Evolutionary conservation across 2,113 vertebrate species (phyloP).

Genomic region (Desmodus rotundus): DNA sequence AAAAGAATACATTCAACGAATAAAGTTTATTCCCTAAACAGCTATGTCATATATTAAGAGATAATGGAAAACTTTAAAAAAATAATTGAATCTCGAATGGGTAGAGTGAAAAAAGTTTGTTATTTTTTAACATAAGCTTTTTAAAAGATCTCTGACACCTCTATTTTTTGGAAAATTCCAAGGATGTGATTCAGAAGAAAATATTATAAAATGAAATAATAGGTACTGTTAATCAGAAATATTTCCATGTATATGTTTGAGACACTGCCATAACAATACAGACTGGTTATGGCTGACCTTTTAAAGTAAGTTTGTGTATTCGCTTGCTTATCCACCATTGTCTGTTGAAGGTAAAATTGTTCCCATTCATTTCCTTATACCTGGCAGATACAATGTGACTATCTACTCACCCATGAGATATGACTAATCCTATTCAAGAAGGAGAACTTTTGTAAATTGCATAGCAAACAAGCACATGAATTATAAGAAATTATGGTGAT

Average conservation of each 20-base stretch:
- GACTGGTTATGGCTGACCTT: not conserved
- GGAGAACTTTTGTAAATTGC: not conserved
- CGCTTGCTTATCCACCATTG: not conserved
- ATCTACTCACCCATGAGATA: constrained; percentile 9
- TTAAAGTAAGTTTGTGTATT: not conserved
- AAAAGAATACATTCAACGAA: not conserved
- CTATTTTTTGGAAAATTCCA: not conserved
- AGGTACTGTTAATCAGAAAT: not conserved
- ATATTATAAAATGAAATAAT: not conserved
- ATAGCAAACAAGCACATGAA: not conserved
- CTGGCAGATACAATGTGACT: not conserved
- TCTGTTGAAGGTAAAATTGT: not conserved
- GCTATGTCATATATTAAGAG: not conserved
- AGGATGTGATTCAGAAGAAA: not conserved
- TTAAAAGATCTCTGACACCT: not conserved
- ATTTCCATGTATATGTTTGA: not conserved
- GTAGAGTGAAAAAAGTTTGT: not conserved
- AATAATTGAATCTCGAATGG: not conserved
- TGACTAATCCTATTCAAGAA: constrained; percentile 3
- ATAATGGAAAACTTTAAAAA: constrained; percentile 3
- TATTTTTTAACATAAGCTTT: not conserved
- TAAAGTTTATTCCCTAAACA: not conserved
- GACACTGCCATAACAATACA: not conserved
- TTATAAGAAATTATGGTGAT: not conserved
- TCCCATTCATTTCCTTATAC: not conserved